Evolutionary conservation across 2,113 vertebrate species (phyloP), one percentile per base, ranked within the genome.

Genomic region (Gasterosteus nipponicus): DNA sequence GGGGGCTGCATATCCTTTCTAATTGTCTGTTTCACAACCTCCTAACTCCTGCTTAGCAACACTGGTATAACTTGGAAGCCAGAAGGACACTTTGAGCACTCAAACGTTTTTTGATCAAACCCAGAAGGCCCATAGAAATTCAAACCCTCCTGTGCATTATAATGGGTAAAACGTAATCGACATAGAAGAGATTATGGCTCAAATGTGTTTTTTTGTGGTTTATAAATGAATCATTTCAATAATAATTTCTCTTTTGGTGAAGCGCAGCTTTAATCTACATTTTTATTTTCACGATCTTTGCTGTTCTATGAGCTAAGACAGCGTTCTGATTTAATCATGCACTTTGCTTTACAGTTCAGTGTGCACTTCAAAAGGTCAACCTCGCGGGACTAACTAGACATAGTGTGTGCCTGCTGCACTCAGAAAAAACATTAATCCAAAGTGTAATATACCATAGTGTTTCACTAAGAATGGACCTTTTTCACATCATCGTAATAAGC

Each of bases 241-340:
- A 74, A n/a, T 18, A 5, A 69, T 81, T 81, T 81, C 38, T 84
- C 15, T 57, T 22, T 49, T 41, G 53, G 74, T 44, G 66, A 65
- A 54, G 56, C 8, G 31, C 22, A 4, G 63, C 1, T 59, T 80
- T 84, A 78, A 78, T 82, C 61, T 35, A 10, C 42, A 77, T 73
- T 80, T 76, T 65, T 67, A 62, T 87, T 88, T 84, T 73, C 49
- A 60, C 42, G 7, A 47, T 70, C 73, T 72, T 73, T 53, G 49
- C 42, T 59, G 74, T 87, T 86, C 75, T 80, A 90, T 82, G 80
- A 85, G 83, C 78, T 67, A 49, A 72, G 85, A 84, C 89, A 89
- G 90, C 86, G 81, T 89, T 91, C 86, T 82, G 78, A 89, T 87
- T 85, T 69, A 88, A 89, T 90, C 85, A 86, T 87, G 80, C 82